Evolutionary conservation across 2,113 vertebrate genomes (phyloP), one percentile per base, ranked within the genome.

Genomic region (Microcebus jonahi): DNA sequence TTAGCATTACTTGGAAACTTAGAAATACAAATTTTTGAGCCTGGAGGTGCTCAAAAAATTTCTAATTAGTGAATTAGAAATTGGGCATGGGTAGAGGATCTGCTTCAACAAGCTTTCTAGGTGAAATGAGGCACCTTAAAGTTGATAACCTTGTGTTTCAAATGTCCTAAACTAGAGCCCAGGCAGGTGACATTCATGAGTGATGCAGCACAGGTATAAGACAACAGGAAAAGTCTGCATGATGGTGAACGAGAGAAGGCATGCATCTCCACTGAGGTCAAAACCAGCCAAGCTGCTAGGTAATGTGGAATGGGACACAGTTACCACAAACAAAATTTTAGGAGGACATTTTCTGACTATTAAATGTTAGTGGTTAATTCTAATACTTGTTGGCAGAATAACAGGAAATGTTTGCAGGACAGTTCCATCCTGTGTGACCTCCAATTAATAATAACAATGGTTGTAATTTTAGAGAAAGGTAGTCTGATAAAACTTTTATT

Each of bases 381-480:
- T 80, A 91, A 31, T 27, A n/a, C 36, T 45, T n/a, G 23, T 39
- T 83, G 45, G 8, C 3, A 13, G 34, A 59, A 0, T 5, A 59
- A 42, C 67, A 31, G 87, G 81, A 79, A n/a, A 55, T 55, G 39
- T 5, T 65, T 70, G 5, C 5, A 68, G 23, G 4, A 36, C 5
- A n/a, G 1, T 61, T 88, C 4, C 2, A 45, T 34, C 9, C 0
- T 63, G 0, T 17, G 0, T 87, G n/a, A 65, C 0, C 17, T 92
- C 50, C 67, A 61, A 53, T 84, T 93, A 76, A 61, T 88, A 34
- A 75, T 45, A 45, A 76, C 45, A 76, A 76, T 48, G 48, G 48
- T 18, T 48, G 73, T 48, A 15, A 10, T 76, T 76, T 91, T 61
- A 65, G 21, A 88, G 31, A 67, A 79, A 21, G 3, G 11, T 5